Evolutionary conservation across 2,797 vertebrate genomes (phyloP).

Genomic region (Podargus strigoides): DNA sequence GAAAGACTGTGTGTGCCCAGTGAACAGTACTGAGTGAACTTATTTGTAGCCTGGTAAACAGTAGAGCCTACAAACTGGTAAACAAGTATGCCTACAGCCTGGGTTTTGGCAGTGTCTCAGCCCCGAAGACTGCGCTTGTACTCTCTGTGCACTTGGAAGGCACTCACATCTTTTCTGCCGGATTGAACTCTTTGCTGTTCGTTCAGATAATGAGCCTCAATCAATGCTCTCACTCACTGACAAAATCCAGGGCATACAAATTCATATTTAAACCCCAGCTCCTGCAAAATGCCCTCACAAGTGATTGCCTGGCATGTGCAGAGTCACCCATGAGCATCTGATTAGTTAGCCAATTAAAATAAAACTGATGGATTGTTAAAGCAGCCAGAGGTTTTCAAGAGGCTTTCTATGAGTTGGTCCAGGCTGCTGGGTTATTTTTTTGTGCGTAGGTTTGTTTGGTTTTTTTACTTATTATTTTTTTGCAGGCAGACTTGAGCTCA

Average conservation of each 20-base stretch:
- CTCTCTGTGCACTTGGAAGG: not conserved
- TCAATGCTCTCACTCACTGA: slow-evolving; percentile 5
- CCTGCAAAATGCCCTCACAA: not conserved
- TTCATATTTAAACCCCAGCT: slow-evolving; percentile 24
- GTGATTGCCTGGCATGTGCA: not conserved
- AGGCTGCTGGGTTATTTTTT: not conserved
- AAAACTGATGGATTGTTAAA: not conserved
- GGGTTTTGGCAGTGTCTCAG: not conserved
- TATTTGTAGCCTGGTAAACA: not conserved
- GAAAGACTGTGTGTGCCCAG: not conserved
- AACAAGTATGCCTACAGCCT: not conserved
- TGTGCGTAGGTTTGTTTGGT: too few relatives aligned
- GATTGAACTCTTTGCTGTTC: not conserved
- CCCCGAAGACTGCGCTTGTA: fast-evolving
- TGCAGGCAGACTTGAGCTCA: not conserved
- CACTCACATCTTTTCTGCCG: fast-evolving
- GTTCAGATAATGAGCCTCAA: slow-evolving; percentile 25
- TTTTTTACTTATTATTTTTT: not conserved
- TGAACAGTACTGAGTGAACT: not conserved
- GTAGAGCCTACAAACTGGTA: not conserved
- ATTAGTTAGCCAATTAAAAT: slow-evolving; percentile 36
- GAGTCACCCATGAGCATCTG: not conserved
- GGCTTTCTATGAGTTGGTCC: not conserved
- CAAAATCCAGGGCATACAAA: not conserved
- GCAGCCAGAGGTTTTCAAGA: not conserved